Conservation (phyloP, 2,797 vertebrate species). For the Semotilus atromaculatus region DNA sequence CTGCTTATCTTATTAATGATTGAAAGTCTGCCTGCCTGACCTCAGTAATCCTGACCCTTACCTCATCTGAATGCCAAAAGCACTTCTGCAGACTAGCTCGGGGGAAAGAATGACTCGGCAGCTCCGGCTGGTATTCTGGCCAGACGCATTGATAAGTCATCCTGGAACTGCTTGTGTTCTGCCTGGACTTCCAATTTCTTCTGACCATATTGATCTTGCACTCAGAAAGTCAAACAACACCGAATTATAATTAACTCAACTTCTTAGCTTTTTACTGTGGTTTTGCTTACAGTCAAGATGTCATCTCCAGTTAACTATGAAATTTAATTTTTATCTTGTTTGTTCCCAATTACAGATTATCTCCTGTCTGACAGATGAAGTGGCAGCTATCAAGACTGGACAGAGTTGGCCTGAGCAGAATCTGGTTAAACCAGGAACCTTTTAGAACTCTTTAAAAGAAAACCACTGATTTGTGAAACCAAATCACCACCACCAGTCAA, state of each 20-base stretch:
- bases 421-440: background rate
- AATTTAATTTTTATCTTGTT: constrained; percentile 35
- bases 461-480: background rate
- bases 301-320: constrained; percentile 21
- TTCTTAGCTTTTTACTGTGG: constrained; percentile 12
- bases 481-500: background rate
- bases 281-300: constrained; percentile 58
- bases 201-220: constrained; percentile 39
- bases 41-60: constrained; percentile 19
- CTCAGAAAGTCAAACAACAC: constrained; percentile 26
- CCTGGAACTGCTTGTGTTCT: constrained; percentile 29
- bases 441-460: background rate
- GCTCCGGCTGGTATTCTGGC: constrained; percentile 44
- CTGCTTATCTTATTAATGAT: constrained; percentile 58
- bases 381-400: constrained; percentile 10
- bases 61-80: constrained; percentile 24
- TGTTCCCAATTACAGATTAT: constrained; percentile 49
- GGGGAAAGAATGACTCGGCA: constrained; percentile 30
- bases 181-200: constrained; percentile 36
- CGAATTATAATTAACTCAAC: constrained; percentile 39
- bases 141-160: constrained; percentile 42
- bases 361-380: constrained; percentile 21
- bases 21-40: constrained; percentile 45
- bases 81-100: constrained; percentile 12
- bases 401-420: background rate